Conservation (phyloP, 2,113 vertebrate genomes). For the Clarias magur region DNA sequence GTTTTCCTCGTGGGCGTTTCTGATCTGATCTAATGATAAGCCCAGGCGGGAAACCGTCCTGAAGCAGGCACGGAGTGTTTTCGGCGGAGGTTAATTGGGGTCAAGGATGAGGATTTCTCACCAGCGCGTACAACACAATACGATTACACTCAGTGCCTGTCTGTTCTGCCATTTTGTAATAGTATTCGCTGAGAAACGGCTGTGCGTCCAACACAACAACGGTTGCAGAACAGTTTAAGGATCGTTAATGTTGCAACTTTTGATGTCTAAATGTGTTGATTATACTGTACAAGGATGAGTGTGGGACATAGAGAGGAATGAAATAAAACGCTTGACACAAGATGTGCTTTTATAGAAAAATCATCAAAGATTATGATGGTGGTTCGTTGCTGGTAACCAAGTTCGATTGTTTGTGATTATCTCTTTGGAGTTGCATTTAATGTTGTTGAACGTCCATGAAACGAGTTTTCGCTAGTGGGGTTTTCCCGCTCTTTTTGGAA, state of each 20-base stretch:
- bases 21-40: slow-evolving; percentile 30
- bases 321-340: neutral
- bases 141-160: slow-evolving; percentile 56
- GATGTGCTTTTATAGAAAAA: neutral
- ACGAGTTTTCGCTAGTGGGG: neutral
- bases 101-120: slow-evolving; percentile 59
- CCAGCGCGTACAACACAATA: slow-evolving; percentile 52
- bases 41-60: slow-evolving; percentile 37
- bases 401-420: neutral
- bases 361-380: too few relatives aligned
- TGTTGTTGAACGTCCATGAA: neutral
- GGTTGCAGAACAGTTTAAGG: neutral
- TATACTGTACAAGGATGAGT: too few relatives aligned
- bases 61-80: slow-evolving; percentile 41
- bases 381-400: neutral
- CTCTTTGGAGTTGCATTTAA: neutral
- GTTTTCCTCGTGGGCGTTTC: slow-evolving; percentile 36
- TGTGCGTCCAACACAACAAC: slow-evolving; percentile 41
- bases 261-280: neutral
- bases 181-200: slow-evolving; percentile 40
- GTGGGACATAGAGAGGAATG: neutral
- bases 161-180: slow-evolving; percentile 47
- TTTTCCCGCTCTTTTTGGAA: neutral
- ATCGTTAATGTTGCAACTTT: neutral
- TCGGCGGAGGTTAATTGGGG: slow-evolving; percentile 59